phyloP scores from a whole-genome alignment of 2,888 invertebrate genomes.

The Nemotelus nigrinus region DNA sequence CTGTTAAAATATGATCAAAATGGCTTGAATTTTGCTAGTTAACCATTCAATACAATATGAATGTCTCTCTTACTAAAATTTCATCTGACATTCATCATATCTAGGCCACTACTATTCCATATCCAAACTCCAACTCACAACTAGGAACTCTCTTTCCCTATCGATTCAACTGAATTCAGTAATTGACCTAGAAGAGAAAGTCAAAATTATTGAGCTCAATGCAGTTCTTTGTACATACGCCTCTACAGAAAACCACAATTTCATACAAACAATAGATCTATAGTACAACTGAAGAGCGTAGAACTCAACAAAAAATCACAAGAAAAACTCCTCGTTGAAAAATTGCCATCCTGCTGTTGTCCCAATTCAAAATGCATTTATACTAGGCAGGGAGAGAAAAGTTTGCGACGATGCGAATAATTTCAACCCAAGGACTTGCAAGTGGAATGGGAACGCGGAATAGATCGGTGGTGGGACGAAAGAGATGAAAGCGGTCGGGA shows the following conservation, averaged over 20 bases:
- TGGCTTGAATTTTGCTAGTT: no score
- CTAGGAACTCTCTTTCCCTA: no score
- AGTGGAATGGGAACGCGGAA: background rate
- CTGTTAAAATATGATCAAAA: no score
- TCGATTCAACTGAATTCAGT: no score
- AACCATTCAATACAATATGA: no score
- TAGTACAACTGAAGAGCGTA: no score
- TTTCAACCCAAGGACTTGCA: slow-evolving; percentile 32
- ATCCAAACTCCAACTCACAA: no score
- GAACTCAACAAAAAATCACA: background rate
- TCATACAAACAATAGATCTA: background rate
- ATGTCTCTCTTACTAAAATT: no score
- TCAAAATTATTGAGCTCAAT: no score
- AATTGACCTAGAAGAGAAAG: no score
- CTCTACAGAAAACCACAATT: background rate
- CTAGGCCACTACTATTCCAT: no score
- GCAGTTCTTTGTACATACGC: background rate
- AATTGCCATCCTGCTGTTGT: slow-evolving; percentile 29
- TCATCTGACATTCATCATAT: no score
- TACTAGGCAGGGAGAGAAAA: slow-evolving; percentile 16
- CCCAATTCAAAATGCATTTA: slow-evolving; percentile 38
- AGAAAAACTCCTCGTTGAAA: slow-evolving; percentile 3
- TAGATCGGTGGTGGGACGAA: background rate
- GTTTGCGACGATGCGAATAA: slow-evolving; percentile 15
- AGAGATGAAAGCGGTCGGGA: background rate